Evolutionary conservation across 2,888 invertebrate genomes (phyloP), one percentile per base, ranked within the genome.

Genomic region (Chorisops tibialis): DNA sequence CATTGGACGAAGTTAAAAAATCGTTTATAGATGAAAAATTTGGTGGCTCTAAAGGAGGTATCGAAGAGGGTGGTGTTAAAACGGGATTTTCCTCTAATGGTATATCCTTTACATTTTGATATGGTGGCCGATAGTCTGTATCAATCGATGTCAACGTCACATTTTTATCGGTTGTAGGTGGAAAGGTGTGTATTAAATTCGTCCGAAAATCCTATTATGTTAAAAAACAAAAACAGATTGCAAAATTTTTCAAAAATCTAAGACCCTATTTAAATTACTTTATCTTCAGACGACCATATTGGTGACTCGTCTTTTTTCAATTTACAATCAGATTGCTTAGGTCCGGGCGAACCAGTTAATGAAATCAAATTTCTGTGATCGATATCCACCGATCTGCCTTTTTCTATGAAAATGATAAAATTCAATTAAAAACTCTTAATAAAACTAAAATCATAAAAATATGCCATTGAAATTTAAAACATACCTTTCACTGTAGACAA

Each of bases 341-440:
- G 61, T 9, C 74, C 80, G 1, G 86, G 87, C 19, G 87, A 89
- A 38, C 91, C 89, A 11, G 92, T 92, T 54, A 93, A 76, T 63
- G 91, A 87, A 71, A 93, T 93, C 64, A 93, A 78, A 79, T 93
- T 93, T 68, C 92, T 82, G 72, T 91, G 91, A 75, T 91, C 91
- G 51, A 91, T 87, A 73, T 91, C 91, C 75, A 83, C 65, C 62
- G 68, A 79, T 7, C 79, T 73, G 14, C 73, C 64, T 68, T 79
- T 79, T 22, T 65, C 66, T 48, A n/a, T 39, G 45, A 50, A 54
- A 62, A 19, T 9, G 12, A n/a, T 16, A 49, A 54, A 30, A 9
- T 2, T 30, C 24, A 19, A 39, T 19, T 49, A 48, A 35, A 58
- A 21, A 47, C 4, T 21, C 12, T 11, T 47, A 12, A 16, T 47